These are phyloP conservation scores for Hyles vespertilio DNA, from an alignment of 1,140 invertebrate genomes.

Conservation along the genomic window DNA sequence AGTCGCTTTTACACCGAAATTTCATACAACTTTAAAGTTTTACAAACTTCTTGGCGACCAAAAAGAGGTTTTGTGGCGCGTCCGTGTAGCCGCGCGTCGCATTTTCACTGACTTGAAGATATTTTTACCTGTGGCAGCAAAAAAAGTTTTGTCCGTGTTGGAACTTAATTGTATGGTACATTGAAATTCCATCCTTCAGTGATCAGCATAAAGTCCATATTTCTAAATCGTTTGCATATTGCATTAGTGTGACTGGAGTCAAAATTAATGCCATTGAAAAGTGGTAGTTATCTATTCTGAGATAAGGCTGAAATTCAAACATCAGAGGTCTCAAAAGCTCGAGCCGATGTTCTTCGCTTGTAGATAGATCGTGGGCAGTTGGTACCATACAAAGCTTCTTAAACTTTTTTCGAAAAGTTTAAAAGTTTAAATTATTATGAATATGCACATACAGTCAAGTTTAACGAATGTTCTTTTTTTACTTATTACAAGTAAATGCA, in stretches of 20 bases:
- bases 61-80: conserved; percentile 21
- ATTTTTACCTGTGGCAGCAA: conserved; percentile 70
- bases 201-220: conserved; percentile 10
- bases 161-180: conserved; percentile 24
- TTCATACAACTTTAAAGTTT: conserved; percentile 17
- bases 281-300: conserved; percentile 5
- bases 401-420: conserved; percentile 34
- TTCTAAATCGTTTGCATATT: conserved; percentile 18
- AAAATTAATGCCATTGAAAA: conserved; percentile 16
- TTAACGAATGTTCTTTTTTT: neutral
- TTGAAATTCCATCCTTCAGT: conserved; percentile 12
- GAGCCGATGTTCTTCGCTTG: conserved; percentile 31
- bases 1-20: neutral
- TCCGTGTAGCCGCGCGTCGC: conserved; percentile 38
- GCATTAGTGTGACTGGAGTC: conserved; percentile 35
- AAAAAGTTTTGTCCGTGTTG: conserved; percentile 54
- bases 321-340: conserved; percentile 31
- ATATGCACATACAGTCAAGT: neutral
- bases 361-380: conserved; percentile 61
- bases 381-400: conserved; percentile 45
- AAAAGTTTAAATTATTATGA: neutral
- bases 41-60: conserved; percentile 7
- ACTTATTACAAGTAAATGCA: neutral
- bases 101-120: conserved; percentile 61
- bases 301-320: conserved; percentile 24